Conservation (phyloP, 2,888 invertebrate genomes). For the Hedychridium roseum region DNA sequence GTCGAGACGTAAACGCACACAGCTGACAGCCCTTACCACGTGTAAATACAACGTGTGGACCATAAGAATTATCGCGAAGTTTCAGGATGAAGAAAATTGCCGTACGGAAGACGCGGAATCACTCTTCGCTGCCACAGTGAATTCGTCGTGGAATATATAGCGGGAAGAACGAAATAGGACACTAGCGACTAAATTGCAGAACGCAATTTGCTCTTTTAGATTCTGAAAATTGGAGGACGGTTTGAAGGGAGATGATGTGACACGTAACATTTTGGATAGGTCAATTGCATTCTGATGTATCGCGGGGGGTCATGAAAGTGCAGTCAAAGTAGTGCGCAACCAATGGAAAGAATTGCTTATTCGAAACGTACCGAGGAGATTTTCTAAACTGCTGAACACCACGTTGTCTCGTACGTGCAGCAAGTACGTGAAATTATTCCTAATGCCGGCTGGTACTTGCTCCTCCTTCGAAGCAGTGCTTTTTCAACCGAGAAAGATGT, state of each 20-base stretch:
- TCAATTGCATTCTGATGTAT: too few relatives aligned
- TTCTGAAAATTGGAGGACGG: too few relatives aligned
- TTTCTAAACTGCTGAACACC: slow-evolving; percentile 44
- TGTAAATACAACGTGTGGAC: slow-evolving; percentile 10
- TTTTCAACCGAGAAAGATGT: slow-evolving; percentile 44
- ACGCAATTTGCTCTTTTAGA: too few relatives aligned
- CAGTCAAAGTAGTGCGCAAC: too few relatives aligned
- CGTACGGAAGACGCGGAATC: slow-evolving; percentile 27
- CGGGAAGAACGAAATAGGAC: neutral
- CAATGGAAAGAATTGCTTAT: slow-evolving; percentile 33
- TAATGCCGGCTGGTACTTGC: slow-evolving; percentile 41
- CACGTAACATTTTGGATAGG: too few relatives aligned
- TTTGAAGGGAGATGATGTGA: too few relatives aligned
- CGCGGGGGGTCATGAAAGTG: too few relatives aligned
- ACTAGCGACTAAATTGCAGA: slow-evolving; percentile 7
- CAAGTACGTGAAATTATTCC: slow-evolving; percentile 47
- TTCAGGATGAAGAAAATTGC: slow-evolving; percentile 21
- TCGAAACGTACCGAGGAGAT: slow-evolving; percentile 44
- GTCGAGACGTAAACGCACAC: slow-evolving; percentile 9
- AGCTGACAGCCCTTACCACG: slow-evolving; percentile 19
- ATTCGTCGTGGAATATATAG: too few relatives aligned
- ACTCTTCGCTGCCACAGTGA: slow-evolving; percentile 9
- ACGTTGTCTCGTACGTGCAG: slow-evolving; percentile 37
- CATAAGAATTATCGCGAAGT: slow-evolving; percentile 18
- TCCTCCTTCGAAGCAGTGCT: slow-evolving; percentile 26